phyloP scores from a whole-genome alignment of 1,140 invertebrate species.

The Drosophila yakuba region DNA sequence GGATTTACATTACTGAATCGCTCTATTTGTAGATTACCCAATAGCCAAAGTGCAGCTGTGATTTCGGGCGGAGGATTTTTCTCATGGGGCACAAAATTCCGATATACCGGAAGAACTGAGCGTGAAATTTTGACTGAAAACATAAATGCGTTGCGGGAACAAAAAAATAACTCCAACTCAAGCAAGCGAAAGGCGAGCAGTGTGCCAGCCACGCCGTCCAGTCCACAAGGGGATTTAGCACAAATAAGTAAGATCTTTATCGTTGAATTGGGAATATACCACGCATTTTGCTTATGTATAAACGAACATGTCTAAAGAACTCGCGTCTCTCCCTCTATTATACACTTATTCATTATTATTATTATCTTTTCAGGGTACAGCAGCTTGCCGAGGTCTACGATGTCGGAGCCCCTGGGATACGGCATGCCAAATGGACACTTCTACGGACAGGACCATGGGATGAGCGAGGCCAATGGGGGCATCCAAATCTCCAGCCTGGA shows the following conservation, averaged over 20 bases:
- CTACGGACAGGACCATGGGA: slow-evolving; percentile 75
- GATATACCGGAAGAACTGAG: slow-evolving; percentile 95
- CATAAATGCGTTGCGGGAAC: slow-evolving; percentile 77
- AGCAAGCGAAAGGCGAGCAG: slow-evolving; percentile 91
- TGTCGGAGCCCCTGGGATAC: slow-evolving; percentile 88
- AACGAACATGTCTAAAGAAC: not conserved
- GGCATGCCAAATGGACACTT: slow-evolving; percentile 56
- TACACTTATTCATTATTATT: not conserved
- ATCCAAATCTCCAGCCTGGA: slow-evolving; percentile 85
- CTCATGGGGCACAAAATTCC: slow-evolving; percentile 97
- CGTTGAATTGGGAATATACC: not conserved
- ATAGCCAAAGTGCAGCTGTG: slow-evolving; percentile 93
- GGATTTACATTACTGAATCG: not conserved
- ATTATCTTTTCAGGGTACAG: slow-evolving; percentile 88
- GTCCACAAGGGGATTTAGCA: slow-evolving; percentile 86
- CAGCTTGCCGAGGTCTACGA: slow-evolving; percentile 92
- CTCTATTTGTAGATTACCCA: slow-evolving; percentile 88
- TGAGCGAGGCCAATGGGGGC: slow-evolving; percentile 41
- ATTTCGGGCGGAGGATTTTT: slow-evolving; percentile 97
- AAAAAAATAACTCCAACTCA: slow-evolving; percentile 87
- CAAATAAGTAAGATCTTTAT: slow-evolving; percentile 72
- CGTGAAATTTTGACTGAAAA: slow-evolving; percentile 92
- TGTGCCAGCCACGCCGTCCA: slow-evolving; percentile 93
- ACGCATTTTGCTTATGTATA: too few species aligned
- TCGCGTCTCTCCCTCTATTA: not conserved